Conservation (phyloP, 2,113 vertebrate genomes). For the Embiotoca jacksoni region DNA sequence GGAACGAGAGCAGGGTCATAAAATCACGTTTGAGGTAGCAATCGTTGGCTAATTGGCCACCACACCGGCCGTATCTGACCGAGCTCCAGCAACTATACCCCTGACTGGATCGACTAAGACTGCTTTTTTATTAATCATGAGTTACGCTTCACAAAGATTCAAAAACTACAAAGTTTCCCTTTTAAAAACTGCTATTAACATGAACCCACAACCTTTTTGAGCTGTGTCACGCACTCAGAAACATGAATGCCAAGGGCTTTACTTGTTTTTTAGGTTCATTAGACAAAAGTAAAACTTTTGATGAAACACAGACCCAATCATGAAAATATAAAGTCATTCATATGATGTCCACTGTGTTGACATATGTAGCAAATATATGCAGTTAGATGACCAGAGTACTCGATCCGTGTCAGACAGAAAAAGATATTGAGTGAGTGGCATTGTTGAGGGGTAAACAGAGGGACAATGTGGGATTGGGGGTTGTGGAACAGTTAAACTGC, state of each 20-base stretch:
- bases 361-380: conserved; percentile 12
- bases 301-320: not conserved
- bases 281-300: not conserved
- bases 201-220: not conserved
- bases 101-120: not conserved
- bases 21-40: too few relatives aligned
- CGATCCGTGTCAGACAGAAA: conserved; percentile 15
- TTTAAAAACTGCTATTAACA: not conserved
- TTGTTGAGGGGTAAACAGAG: conserved; percentile 42
- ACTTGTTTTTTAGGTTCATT: not conserved
- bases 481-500: conserved; percentile 65
- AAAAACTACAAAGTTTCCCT: not conserved
- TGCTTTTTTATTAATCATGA: not conserved
- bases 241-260: not conserved
- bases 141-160: not conserved
- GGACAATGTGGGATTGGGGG: conserved; percentile 47
- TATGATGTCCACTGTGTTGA: not conserved
- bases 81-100: not conserved
- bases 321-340: not conserved
- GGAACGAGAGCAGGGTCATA: too few relatives aligned
- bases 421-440: conserved; percentile 2
- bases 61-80: not conserved
- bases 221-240: not conserved
- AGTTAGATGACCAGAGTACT: conserved; percentile 20
- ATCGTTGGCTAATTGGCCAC: not conserved